Conservation (phyloP, 2,888 invertebrate genomes). For the Biston betularia region DNA sequence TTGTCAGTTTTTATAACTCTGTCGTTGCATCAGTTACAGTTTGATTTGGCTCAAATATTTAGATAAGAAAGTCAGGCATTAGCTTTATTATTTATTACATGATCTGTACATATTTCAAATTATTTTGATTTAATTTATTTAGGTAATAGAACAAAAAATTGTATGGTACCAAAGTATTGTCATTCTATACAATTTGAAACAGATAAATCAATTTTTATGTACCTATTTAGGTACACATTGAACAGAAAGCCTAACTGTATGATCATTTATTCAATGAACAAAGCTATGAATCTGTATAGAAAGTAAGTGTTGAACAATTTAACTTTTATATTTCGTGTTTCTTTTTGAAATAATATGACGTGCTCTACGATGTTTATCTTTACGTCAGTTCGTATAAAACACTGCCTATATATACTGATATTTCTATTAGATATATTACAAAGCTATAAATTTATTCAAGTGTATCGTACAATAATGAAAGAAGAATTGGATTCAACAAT, state of each 20-base stretch:
- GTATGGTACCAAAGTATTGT: slow-evolving; percentile 59
- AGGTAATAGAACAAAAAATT: slow-evolving; percentile 47
- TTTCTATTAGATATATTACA: slow-evolving; percentile 9
- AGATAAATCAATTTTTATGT: neutral
- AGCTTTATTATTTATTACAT: no score
- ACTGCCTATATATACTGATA: slow-evolving; percentile 18
- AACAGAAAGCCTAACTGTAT: neutral
- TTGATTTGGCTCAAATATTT: neutral
- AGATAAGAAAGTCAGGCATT: neutral
- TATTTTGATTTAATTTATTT: neutral
- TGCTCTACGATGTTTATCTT: neutral
- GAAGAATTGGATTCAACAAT: slow-evolving; percentile 8
- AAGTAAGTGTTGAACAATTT: neutral
- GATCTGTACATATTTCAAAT: neutral
- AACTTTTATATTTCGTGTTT: neutral
- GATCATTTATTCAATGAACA: neutral
- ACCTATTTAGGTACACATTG: neutral
- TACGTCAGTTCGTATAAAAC: slow-evolving; percentile 1
- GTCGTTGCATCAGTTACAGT: no score
- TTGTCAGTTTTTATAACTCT: no score
- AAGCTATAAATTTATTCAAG: slow-evolving; percentile 10
- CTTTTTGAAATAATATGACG: no score
- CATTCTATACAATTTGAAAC: slow-evolving; percentile 47
- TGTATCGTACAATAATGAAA: slow-evolving; percentile 11
- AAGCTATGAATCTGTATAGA: neutral